Base-by-base conservation (phyloP, 2,113 vertebrate genomes). In the Percopsis transmontana region DNA sequence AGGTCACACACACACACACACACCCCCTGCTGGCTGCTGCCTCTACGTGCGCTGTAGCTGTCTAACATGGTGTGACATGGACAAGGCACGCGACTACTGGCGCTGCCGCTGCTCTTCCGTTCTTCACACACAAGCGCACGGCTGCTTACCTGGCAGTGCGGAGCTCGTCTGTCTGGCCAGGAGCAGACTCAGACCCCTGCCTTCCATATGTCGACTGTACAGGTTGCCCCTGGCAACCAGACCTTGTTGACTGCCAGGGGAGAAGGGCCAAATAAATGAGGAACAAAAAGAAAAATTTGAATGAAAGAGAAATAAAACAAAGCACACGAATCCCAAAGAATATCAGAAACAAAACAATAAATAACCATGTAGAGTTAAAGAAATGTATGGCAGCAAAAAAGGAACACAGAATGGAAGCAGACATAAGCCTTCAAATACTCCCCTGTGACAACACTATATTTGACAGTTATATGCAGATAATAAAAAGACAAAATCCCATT, bases 131-230 rank as follows among this genome's bases (percentile, higher is more conserved):
- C 27, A 33, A 3, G 6, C 27, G 6, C 1, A 52, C 5, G 15
- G 10, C 38, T 38, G 5, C 61, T 68, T 64, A 87, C 91, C 89
- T 88, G 87, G 68, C 9, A 85, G 62, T 55, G 61, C 76, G 41
- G 54, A 18, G 52, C 20, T 56, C 62, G 51, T 3, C 39, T 18
- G 56, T 67, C 70, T 63, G 61, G 50, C 74, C 66, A 83, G 64
- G 63, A 54, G 61, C 20, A 53, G 74, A 65, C 47, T 52, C 33
- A 72, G 41, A 52, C 59, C 60, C 75, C 72, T 24, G 72, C 62
- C 62, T 79, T 83, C 87, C 79, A 88, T 55, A 79, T 90, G 80
- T 1, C 88, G 85, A 79, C 90, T 90, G 90, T 90, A 90, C 74
- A 90, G 76, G 73, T 81, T 89, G 77, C 68, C 60, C 73, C 83